Evolutionary conservation across 2,888 invertebrate genomes (phyloP).

Genomic region (Acrobasis repandana): DNA sequence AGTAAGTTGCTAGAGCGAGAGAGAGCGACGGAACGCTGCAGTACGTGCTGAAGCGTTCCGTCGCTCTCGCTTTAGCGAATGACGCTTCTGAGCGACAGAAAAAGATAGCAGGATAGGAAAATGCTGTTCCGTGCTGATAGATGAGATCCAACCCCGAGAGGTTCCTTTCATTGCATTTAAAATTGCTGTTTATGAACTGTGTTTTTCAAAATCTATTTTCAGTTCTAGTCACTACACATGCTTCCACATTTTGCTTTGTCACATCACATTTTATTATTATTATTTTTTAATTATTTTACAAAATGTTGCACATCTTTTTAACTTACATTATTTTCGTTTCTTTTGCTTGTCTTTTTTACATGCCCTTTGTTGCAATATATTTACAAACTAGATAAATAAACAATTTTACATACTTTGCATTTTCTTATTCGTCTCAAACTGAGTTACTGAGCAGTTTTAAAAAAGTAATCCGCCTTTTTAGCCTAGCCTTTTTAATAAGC

Average conservation of each 20-base stretch:
- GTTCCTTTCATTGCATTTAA: conserved; percentile 71
- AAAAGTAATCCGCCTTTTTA: no score
- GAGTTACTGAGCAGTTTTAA: no score
- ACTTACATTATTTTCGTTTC: conserved; percentile 46
- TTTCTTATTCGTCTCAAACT: no score
- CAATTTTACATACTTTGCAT: conserved; percentile 43
- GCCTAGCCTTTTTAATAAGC: no score
- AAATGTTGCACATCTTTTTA: conserved; percentile 24
- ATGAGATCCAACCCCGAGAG: no score
- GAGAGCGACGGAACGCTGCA: no score
- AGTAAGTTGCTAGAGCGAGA: no score
- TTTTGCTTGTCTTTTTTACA: conserved; percentile 48
- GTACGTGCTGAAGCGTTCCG: no score
- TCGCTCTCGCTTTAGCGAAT: no score
- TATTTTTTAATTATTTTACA: conserved; percentile 32
- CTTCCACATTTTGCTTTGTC: conserved; percentile 56
- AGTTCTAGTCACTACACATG: conserved; percentile 71
- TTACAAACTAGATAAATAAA: conserved; percentile 55
- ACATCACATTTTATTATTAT: conserved; percentile 62
- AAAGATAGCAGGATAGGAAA: no score
- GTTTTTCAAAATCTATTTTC: conserved; percentile 57
- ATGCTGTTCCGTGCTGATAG: no score
- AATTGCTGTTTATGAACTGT: conserved; percentile 36
- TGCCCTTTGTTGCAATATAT: conserved; percentile 63
- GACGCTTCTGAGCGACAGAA: no score